Base-by-base conservation (phyloP, 2,113 vertebrate genomes). In the Phrynosoma blainvillii region DNA sequence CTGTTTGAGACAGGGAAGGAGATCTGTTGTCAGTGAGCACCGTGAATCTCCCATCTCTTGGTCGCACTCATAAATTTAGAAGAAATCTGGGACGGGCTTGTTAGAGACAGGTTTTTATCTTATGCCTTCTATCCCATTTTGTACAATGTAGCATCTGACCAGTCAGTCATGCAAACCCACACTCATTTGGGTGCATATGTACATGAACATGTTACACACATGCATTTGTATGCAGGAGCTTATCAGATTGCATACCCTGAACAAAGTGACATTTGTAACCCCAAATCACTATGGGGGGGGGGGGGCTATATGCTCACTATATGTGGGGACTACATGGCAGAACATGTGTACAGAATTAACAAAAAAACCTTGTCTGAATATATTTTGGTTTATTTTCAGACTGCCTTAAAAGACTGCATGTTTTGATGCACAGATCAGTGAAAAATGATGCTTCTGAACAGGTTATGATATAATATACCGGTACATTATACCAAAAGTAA, bases 401-500 rank as follows among this genome's bases (percentile, higher is more conserved):
- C 11, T 12, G 16, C 25, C 23, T 5, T 83, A 62, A 62, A 62
- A 36, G 7, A 52, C 6, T 71, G 25, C 42, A 82, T 30, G 59
- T 62, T 62, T 62, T 62, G 59, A 18, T 62, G 13, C 13, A 62
- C 56, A 66, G 9, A 68, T 75, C 59, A 16, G 5, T 5, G 27
- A 8, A 36, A 27, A 54, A 32, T 1, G 13, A 42, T 12, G 6
- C 2, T 62, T 62, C 47, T 36, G 23, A 65, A 21, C 25, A 25
- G 3, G 9, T 30, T 40, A 75, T 18, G 9, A 80, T 40, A 74
- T 36, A 52, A 27, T 0, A 30, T 5, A 36, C 36, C 36, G 2
- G 36, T 36, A 11, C 89, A 89, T 47, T 87, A 89, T 76, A 90
- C 92, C 8, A 65, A 47, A 66, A 90, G 68, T 66, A 78, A 36